A percentile compares a stretch with the other conserved stretches of the same genome.
These are phyloP conservation scores for Amphimallon solstitiale DNA, from an alignment of 2,888 invertebrate genomes.

Conservation along the genomic window DNA sequence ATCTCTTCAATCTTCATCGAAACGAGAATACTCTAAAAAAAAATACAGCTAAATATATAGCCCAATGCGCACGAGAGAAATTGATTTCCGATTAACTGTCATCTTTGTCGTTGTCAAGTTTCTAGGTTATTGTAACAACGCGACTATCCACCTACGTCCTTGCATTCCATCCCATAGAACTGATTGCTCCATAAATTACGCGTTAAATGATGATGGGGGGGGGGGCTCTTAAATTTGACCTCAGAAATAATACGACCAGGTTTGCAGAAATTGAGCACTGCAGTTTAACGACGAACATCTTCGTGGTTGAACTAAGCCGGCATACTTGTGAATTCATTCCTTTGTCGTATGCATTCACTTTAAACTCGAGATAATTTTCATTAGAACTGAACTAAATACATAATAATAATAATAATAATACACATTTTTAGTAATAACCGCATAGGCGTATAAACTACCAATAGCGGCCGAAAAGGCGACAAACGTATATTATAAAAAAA, in stretches of 20 bases:
- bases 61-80: background rate
- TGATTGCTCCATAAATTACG: slow-evolving; percentile 10
- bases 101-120: background rate
- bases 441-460: no score
- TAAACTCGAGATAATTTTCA: no score
- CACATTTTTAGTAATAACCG: no score
- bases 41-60: no score
- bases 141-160: background rate
- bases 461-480: no score
- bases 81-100: slow-evolving; percentile 12
- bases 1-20: no score
- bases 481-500: no score
- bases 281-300: background rate
- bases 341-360: background rate
- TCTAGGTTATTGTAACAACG: background rate
- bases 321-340: background rate
- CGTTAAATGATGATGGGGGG: background rate
- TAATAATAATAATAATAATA: no score
- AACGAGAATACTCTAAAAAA: no score
- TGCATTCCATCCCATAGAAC: background rate
- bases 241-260: background rate
- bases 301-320: no score
- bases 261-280: slow-evolving; percentile 3
- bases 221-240: background rate
- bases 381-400: no score